Percentiles rank a stretch among this genome's conserved stretches.
Conservation (phyloP, 2,113 vertebrate species). For the cat (Felis catus) region F.catus_Fca126_mat1.0 CM031416.1:25815001-25815500, state of each 20-base stretch:
- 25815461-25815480: neutral
- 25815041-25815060: neutral
- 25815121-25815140: neutral
- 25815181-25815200: neutral
- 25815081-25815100: neutral
- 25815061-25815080: neutral
- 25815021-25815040: neutral
- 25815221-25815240: neutral
- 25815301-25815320: neutral
- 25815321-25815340: neutral
- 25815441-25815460: neutral
- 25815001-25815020: neutral
- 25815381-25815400: neutral
- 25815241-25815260: rapidly evolving
- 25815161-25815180: neutral
- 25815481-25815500: neutral
- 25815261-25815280: too few species aligned
- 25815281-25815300: neutral
- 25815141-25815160: neutral
- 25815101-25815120: neutral
- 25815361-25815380: neutral
- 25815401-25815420: neutral
- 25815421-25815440: neutral
- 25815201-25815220: neutral
- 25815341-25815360: neutral